Evolutionary conservation across 2,888 invertebrate species (phyloP).

Genomic region (Abrostola tripartita): DNA sequence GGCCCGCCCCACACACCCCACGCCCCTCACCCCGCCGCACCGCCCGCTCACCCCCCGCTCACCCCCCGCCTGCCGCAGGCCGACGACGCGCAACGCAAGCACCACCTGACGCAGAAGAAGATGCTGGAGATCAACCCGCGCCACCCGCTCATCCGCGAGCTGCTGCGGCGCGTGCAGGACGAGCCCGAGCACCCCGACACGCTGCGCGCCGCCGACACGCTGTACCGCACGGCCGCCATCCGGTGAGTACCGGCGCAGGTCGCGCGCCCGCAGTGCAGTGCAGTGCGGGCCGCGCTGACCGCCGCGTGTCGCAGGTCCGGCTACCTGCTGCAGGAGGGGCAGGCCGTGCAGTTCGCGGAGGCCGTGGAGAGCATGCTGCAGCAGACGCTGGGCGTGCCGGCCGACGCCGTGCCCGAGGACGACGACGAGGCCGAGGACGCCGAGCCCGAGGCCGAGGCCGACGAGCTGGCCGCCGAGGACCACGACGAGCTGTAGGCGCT

Average conservation of each 20-base stretch:
- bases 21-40: slow-evolving; percentile 95
- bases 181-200: slow-evolving; percentile 93
- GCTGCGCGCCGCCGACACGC: slow-evolving; percentile 93
- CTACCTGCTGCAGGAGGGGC: slow-evolving; percentile 92
- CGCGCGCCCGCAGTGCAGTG: too few species aligned
- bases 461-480: slow-evolving; percentile 55
- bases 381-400: slow-evolving; percentile 92
- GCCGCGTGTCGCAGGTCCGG: slow-evolving; percentile 94
- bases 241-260: slow-evolving; percentile 91
- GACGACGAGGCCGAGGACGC: slow-evolving; percentile 59
- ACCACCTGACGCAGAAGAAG: slow-evolving; percentile 98
- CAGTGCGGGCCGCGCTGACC: slow-evolving; percentile 96
- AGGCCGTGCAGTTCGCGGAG: slow-evolving; percentile 93
- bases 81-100: slow-evolving; percentile 96
- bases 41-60: slow-evolving; percentile 97
- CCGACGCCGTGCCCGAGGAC: slow-evolving; percentile 89
- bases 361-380: slow-evolving; percentile 97
- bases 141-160: slow-evolving; percentile 97
- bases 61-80: slow-evolving; percentile 93
- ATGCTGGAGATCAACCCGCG: slow-evolving; percentile 98
- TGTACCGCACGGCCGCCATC: slow-evolving; percentile 94
- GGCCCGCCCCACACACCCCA: slow-evolving; percentile 79
- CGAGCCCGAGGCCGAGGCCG: slow-evolving; percentile 56
- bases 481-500: slow-evolving; percentile 73
- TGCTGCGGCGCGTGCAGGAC: slow-evolving; percentile 93